phyloP scores from a whole-genome alignment of 2,888 invertebrate species.

The Napeogenes inachia region DNA sequence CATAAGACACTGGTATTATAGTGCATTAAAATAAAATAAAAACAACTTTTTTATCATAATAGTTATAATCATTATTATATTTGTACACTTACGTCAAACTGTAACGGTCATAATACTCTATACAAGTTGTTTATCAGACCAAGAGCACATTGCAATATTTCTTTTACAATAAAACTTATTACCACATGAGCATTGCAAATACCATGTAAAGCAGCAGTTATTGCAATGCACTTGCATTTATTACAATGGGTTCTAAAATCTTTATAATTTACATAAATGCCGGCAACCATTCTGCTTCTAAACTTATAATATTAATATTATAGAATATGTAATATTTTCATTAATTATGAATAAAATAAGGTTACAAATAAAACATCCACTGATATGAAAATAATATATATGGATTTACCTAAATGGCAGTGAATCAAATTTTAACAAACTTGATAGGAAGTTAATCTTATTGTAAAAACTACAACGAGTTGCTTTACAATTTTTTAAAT shows the following conservation, averaged over 20 bases:
- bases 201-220: background rate
- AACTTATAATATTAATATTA: background rate
- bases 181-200: background rate
- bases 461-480: too few species aligned
- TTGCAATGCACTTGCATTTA: background rate
- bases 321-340: background rate
- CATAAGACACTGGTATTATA: background rate
- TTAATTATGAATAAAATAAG: too few species aligned
- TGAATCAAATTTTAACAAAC: too few species aligned
- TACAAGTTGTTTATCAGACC: background rate
- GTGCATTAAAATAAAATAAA: background rate
- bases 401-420: too few species aligned
- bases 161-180: background rate
- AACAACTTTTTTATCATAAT: background rate
- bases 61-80: background rate
- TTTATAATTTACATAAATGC: background rate
- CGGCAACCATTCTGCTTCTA: background rate
- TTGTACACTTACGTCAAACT: background rate
- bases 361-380: too few species aligned
- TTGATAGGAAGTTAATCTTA: too few species aligned
- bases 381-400: too few species aligned
- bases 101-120: conserved; percentile 2
- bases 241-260: background rate
- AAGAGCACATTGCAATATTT: background rate
- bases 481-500: too few species aligned